Base-by-base conservation (phyloP, 2,113 vertebrate species). In the Forbesichthys agassizii region DNA sequence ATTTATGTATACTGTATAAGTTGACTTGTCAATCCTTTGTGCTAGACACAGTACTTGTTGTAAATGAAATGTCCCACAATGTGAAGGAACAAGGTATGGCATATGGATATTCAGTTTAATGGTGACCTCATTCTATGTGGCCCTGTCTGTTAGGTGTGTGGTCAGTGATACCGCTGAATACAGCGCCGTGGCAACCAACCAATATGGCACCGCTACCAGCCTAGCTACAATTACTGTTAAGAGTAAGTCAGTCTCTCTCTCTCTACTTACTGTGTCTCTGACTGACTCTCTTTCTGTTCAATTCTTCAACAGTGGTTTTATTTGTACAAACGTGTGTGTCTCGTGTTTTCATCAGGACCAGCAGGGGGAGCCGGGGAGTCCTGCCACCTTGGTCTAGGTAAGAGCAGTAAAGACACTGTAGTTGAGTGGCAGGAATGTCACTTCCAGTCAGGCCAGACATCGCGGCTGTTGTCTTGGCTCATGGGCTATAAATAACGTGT, bases 101-200 rank as follows among this genome's bases (percentile, higher is more conserved):
- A 2, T 14, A n/a, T 58, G n/a, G 33, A 67, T 68, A 51, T 58
- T 33, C 56, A 7, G 11, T 59, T 14, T 36, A n/a, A 52, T 33
- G 18, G 20, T 12, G 13, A 13, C 13, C 1, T 58, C 1, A 48
- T 57, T 42, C 7, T 49, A 0, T 71, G n/a, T 3, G 9, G 62
- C 33, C 8, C 67, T 47, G 68, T 5, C 20, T 73, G 78, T 64
- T 59, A 99, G 98, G 93, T 95, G 95, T 36, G 75, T 86, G 61
- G 93, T 95, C 54, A 94, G 94, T 10, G 97, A 99, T 69, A 96
- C 94, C 0, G 98, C 94, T 0, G 96, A 96, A 4, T 99, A 98
- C 86, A 94, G 94, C 0, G 98, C 94, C 0, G 95, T 98, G 81
- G 96, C 96, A 7, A 96, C 94, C 48, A 99, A 96, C 12, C 70